A percentile compares a stretch with the other conserved stretches of the same genome.
Conservation (phyloP, 2,113 vertebrate genomes). For the Paramisgurnus dabryanus region DNA sequence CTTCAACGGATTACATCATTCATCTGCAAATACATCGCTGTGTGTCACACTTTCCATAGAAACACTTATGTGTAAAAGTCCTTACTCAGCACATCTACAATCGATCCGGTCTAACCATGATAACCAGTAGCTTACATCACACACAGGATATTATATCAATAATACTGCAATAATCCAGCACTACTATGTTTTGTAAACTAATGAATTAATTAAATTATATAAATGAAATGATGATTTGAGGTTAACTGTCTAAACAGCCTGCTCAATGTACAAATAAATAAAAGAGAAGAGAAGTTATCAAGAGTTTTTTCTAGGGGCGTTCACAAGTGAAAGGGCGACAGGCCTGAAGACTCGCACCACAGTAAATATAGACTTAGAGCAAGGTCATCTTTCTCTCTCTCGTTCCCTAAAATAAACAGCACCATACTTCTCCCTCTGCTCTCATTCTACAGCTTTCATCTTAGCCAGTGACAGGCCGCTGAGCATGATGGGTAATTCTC, state of each 20-base stretch:
- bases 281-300: background rate
- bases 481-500: conserved; percentile 64
- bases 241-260: background rate
- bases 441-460: conserved; percentile 73
- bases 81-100: background rate
- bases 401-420: conserved; percentile 79
- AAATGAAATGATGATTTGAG: background rate
- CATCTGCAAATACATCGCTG: conserved; percentile 1
- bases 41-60: background rate
- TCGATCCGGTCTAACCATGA: too few relatives aligned
- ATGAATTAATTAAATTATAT: too few relatives aligned
- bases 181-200: background rate
- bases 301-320: background rate
- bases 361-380: conserved; percentile 53
- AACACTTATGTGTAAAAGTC: background rate
- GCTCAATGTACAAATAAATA: background rate
- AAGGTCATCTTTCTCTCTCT: conserved; percentile 53
- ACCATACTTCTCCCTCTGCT: conserved; percentile 56
- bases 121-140: too few relatives aligned
- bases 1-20: conserved; percentile 19
- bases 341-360: conserved; percentile 25
- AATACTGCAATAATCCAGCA: background rate
- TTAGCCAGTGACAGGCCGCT: conserved; percentile 68
- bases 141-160: background rate
- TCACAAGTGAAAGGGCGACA: conserved; percentile 22